Evolutionary conservation across 2,888 invertebrate species (phyloP).

Genomic region (Cosmia pyralina): DNA sequence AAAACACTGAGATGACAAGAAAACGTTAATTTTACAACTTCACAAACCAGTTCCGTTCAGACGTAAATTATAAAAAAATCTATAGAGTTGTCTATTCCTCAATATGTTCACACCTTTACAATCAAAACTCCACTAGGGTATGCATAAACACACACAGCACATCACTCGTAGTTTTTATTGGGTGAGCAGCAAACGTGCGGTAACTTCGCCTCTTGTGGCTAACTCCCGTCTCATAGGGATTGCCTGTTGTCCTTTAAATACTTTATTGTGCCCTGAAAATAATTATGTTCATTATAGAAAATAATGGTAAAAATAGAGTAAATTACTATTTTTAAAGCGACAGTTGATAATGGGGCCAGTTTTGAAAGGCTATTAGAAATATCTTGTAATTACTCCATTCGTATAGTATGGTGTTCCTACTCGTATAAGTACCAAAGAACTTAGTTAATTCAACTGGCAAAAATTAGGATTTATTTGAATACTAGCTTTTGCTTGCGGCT

Average conservation of each 20-base stretch:
- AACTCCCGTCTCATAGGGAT: conserved; percentile 22
- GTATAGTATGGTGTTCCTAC: no score
- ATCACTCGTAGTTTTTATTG: conserved; percentile 58
- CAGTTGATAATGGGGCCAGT: no score
- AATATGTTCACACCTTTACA: conserved; percentile 31
- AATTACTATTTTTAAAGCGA: no score
- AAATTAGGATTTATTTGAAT: no score
- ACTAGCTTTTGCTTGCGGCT: no score
- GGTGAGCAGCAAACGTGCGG: conserved; percentile 45
- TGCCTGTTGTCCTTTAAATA: conserved; percentile 1
- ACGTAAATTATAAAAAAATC: neutral
- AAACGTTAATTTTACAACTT: neutral
- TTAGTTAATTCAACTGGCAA: no score
- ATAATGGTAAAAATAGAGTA: no score
- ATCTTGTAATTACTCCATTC: no score
- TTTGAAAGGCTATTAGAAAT: no score
- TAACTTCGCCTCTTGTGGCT: conserved; percentile 56
- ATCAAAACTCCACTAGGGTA: conserved; percentile 27
- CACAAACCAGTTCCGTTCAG: neutral
- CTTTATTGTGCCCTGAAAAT: neutral
- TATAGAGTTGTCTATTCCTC: neutral
- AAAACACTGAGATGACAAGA: neutral
- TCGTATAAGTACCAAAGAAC: no score
- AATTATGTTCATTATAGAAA: no score
- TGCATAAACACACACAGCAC: conserved; percentile 44